phyloP scores from a whole-genome alignment of 2,888 invertebrate species.

The Polietes domitor region DNA sequence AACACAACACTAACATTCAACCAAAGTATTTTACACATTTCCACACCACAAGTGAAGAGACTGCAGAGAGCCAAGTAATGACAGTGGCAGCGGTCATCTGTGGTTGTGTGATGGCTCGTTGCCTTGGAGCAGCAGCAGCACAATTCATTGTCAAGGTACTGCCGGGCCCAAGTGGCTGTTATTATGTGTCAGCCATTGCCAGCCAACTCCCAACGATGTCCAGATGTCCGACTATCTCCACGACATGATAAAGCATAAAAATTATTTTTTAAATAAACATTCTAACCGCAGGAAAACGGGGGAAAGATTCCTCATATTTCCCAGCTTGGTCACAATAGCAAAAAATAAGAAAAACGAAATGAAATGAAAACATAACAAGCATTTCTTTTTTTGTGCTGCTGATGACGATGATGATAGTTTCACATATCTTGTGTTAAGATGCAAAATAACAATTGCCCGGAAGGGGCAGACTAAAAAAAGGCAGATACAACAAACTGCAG shows the following conservation, averaged over 20 bases:
- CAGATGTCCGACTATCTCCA: neutral
- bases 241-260: slow-evolving; percentile 6
- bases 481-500: neutral
- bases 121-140: neutral
- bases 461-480: neutral
- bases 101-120: neutral
- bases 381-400: neutral
- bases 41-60: too few species aligned
- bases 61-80: neutral
- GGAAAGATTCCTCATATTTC: neutral
- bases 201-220: neutral
- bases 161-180: neutral
- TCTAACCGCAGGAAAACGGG: neutral
- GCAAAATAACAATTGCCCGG: neutral
- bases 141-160: slow-evolving; percentile 36
- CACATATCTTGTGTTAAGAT: neutral
- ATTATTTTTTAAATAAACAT: slow-evolving; percentile 26
- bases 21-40: neutral
- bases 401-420: too few species aligned
- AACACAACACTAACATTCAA: neutral
- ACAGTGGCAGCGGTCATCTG: neutral
- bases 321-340: neutral
- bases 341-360: neutral
- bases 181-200: neutral
- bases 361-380: slow-evolving; percentile 11